Evolutionary conservation across 1,140 invertebrate species (phyloP).

Genomic region (Panagrolaimus sp.): DNA sequence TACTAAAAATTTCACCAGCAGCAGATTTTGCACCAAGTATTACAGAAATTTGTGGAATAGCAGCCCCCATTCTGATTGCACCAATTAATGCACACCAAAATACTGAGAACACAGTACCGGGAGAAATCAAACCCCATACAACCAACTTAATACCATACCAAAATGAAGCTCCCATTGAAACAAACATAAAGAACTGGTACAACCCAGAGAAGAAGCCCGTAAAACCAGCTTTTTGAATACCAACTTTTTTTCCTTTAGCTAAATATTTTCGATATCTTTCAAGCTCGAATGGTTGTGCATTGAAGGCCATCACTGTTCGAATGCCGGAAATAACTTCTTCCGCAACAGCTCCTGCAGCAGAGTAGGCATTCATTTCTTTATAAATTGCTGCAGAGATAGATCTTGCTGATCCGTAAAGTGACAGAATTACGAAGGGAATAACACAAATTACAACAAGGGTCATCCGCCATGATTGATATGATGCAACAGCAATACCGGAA

Average conservation of each 20-base stretch:
- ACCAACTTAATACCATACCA: conserved; percentile 27
- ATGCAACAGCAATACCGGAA: conserved; percentile 15
- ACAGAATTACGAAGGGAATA: conserved; percentile 8
- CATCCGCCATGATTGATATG: conserved; percentile 15
- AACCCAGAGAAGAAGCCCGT: conserved; percentile 65
- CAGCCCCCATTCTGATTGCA: conserved; percentile 21
- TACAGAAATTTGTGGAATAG: conserved; percentile 23
- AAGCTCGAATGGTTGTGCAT: conserved; percentile 69
- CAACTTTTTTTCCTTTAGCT: not conserved
- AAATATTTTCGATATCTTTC: conserved; percentile 30
- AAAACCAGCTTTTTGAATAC: conserved; percentile 56
- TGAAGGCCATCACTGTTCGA: conserved; percentile 74
- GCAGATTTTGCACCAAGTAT: conserved; percentile 65
- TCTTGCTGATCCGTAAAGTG: conserved; percentile 9
- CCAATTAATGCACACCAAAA: conserved; percentile 27
- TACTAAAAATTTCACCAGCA: conserved; percentile 70
- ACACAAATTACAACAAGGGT: conserved; percentile 10
- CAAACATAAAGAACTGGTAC: conserved; percentile 65
- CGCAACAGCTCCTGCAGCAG: conserved; percentile 59
- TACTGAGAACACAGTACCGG: conserved; percentile 30
- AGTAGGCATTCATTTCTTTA: conserved; percentile 25
- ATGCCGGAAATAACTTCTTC: conserved; percentile 73
- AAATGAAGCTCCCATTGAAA: conserved; percentile 28
- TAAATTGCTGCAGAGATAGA: conserved; percentile 4
- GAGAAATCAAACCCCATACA: conserved; percentile 23